Evolutionary conservation across 2,797 vertebrate species (phyloP), one percentile per base, ranked within the genome.

Genomic region (Rhodeus uyekii): DNA sequence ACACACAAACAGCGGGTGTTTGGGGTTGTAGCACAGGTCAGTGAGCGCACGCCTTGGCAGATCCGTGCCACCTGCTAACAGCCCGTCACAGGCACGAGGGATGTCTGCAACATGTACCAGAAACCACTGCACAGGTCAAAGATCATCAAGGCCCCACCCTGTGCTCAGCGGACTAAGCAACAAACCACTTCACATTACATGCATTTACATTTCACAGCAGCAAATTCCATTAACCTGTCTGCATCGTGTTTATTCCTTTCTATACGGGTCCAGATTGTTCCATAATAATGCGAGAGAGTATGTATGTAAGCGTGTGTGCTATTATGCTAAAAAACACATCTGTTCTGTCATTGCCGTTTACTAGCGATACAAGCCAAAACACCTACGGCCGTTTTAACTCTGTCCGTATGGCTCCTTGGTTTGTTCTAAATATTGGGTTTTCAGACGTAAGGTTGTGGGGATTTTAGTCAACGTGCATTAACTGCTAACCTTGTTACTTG

Each of bases 341-440:
- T 87, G 83, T 76, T 84, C 55, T 78, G 50, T 84, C 63, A 67
- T 29, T 84, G 76, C 68, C 78, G 72, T 82, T 86, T 84, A 86
- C 76, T 73, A 64, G 69, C 63, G 12, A 84, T 63, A 65, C 75
- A 44, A 72, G 79, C 78, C 79, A 79, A 86, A 65, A 58, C 38
- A 83, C 79, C 67, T 80, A 36, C 16, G n/a, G 81, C 73, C 72
- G 77, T 76, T 46, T 76, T 65, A 38, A 78, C 82, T 81, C 65
- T 84, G 46, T 77, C 34, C 18, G 36, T 83, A 78, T 85, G 71
- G 69, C 69, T 81, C 63, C 74, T 46, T 39, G 36, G 22, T 72
- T 81, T 69, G 36, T 65, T 84, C 60, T 83, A 86, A 84, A 83
- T 68, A 76, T 22, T 65, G 29, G 32, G 53, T 46, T 36, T 42